Percentiles rank a stretch among this genome's conserved stretches.
These are phyloP conservation scores for Podarcis siculus DNA, from an alignment of 2,797 vertebrate species.

Conservation along the genomic window DNA sequence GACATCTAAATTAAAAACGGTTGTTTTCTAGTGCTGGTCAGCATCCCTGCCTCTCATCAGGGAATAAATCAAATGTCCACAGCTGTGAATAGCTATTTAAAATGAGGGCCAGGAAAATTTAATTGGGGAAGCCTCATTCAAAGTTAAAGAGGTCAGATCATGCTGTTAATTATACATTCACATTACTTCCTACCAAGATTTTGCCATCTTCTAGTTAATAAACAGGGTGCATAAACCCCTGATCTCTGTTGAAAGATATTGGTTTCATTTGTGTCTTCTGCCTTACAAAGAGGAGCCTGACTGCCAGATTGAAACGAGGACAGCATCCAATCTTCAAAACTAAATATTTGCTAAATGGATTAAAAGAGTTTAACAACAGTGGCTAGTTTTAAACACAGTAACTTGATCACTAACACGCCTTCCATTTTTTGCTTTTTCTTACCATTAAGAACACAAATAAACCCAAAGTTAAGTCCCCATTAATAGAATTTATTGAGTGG, in stretches of 20 bases:
- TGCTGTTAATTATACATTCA: slow-evolving; percentile 66
- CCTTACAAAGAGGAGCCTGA: slow-evolving; percentile 22
- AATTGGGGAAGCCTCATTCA: slow-evolving; percentile 66
- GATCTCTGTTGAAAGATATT: slow-evolving; percentile 57
- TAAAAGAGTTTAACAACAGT: slow-evolving; percentile 50
- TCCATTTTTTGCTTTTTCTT: slow-evolving; percentile 33
- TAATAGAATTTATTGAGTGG: background rate
- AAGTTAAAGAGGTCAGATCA: slow-evolving; percentile 63
- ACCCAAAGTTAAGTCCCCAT: background rate
- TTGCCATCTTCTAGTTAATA: slow-evolving; percentile 66
- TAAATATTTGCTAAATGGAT: slow-evolving; percentile 49
- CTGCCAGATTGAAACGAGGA: slow-evolving; percentile 25
- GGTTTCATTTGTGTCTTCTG: slow-evolving; percentile 27
- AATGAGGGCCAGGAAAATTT: slow-evolving; percentile 62
- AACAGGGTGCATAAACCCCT: slow-evolving; percentile 40
- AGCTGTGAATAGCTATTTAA: slow-evolving; percentile 71
- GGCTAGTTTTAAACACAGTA: slow-evolving; percentile 27
- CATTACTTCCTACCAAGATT: slow-evolving; percentile 56
- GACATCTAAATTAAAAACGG: slow-evolving; percentile 65
- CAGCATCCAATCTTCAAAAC: background rate
- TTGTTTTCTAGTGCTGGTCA: slow-evolving; percentile 64
- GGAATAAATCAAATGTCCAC: slow-evolving; percentile 72
- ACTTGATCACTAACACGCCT: background rate
- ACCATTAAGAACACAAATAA: background rate
- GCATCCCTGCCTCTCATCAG: slow-evolving; percentile 59